These are phyloP conservation scores for Aleiodes leptofemur DNA, from an alignment of 2,888 invertebrate species.

Conservation along the genomic window DNA sequence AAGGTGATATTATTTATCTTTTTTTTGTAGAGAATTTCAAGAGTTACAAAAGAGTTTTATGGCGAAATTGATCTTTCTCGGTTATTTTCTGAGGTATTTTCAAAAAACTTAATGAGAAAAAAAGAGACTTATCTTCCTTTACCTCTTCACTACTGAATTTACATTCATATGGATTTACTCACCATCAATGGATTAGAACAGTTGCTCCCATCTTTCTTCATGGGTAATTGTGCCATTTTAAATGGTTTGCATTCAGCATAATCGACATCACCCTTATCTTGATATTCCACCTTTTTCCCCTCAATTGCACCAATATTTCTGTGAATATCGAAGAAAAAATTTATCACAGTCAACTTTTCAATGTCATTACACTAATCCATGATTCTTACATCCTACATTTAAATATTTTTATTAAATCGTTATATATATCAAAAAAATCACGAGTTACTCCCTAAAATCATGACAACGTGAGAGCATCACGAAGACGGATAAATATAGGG, in stretches of 20 bases:
- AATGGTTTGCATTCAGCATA: slow-evolving; percentile 58
- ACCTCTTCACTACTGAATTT: too few species aligned
- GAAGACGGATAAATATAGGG: slow-evolving; percentile 54
- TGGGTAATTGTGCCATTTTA: slow-evolving; percentile 53
- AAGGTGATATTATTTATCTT: too few species aligned
- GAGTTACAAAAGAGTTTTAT: too few species aligned
- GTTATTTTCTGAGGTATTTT: too few species aligned
- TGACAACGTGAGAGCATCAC: slow-evolving; percentile 41
- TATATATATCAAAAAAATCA: background rate
- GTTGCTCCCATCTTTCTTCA: slow-evolving; percentile 57
- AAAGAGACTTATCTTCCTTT: too few species aligned
- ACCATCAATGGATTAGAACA: slow-evolving; percentile 62
- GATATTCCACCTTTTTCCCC: slow-evolving; percentile 76
- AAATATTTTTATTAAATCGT: too few species aligned
- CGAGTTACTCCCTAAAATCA: slow-evolving; percentile 39
- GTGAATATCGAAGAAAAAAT: background rate
- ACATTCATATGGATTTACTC: slow-evolving; percentile 38
- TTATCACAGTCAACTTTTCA: background rate
- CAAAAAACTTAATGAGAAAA: too few species aligned
- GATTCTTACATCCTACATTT: background rate
- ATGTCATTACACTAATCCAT: slow-evolving; percentile 1
- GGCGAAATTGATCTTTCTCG: too few species aligned
- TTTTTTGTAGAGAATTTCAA: too few species aligned
- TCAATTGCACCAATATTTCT: slow-evolving; percentile 16
- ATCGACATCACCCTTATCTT: slow-evolving; percentile 78